Evolutionary conservation across 2,797 vertebrate genomes (phyloP).

Genomic region (Pseudochirops corinnae): DNA sequence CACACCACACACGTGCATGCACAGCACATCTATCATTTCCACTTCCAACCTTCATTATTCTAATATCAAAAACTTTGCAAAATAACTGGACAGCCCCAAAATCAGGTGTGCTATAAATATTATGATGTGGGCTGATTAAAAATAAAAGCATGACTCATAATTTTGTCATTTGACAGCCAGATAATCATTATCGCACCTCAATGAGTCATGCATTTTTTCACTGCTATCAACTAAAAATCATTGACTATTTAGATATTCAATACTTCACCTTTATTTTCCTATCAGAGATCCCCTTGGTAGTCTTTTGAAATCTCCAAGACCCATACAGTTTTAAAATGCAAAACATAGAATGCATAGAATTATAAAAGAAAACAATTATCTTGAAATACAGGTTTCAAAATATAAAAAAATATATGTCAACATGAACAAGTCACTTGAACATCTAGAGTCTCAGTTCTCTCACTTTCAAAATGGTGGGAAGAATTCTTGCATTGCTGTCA

Average conservation of each 20-base stretch:
- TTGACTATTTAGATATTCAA: not conserved
- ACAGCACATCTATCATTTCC: not conserved
- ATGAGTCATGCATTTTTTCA: constrained; percentile 38
- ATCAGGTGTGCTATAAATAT: constrained; percentile 46
- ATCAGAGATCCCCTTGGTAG: not conserved
- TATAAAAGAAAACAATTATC: not conserved
- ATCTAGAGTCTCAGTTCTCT: not conserved
- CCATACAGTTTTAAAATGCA: not conserved
- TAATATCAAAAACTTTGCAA: constrained; percentile 16
- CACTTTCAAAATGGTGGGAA: not conserved
- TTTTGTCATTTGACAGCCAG: not conserved
- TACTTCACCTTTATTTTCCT: not conserved
- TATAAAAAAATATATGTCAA: not conserved
- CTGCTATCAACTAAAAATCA: constrained; percentile 11
- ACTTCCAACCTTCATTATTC: not conserved
- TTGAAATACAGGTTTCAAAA: not conserved
- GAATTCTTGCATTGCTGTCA: not conserved
- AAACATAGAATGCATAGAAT: not conserved
- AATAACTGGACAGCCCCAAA: not conserved
- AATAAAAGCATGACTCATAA: constrained; percentile 38
- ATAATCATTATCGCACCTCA: not conserved
- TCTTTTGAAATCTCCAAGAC: not conserved
- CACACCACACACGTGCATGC: not conserved
- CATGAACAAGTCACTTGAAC: not conserved
- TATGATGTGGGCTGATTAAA: not conserved